These are phyloP conservation scores for Forficula auricularia DNA, from an alignment of 1,140 invertebrate species.

Conservation along the genomic window DNA sequence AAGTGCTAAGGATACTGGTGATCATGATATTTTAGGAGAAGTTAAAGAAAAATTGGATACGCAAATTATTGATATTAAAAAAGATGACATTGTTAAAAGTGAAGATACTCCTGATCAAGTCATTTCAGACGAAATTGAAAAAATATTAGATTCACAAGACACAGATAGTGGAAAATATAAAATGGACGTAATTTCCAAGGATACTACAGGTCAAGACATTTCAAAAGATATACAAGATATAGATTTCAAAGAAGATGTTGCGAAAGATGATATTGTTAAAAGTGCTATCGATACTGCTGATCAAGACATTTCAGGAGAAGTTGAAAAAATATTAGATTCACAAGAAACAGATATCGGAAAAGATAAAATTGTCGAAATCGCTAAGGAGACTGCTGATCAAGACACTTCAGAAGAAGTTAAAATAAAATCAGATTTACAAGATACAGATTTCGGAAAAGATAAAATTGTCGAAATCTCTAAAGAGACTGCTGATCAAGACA, in stretches of 20 bases:
- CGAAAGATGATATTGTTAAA: no score
- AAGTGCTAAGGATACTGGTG: background rate
- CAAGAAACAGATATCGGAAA: background rate
- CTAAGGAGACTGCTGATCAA: background rate
- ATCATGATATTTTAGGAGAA: slow-evolving; percentile 2
- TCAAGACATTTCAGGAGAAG: background rate
- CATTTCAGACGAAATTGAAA: background rate
- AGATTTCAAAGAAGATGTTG: no score
- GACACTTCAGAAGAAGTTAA: slow-evolving; percentile 4
- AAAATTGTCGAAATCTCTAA: no score
- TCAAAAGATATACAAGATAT: no score
- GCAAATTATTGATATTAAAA: no score
- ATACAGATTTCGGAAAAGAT: no score
- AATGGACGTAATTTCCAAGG: no score
- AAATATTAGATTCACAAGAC: no score
- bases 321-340: background rate
- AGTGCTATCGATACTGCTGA: background rate
- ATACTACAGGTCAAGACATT: no score
- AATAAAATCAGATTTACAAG: slow-evolving; percentile 1
- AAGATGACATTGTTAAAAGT: no score
- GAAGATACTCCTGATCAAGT: no score
- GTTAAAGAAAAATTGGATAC: slow-evolving; percentile 1
- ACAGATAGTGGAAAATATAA: background rate
- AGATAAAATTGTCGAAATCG: background rate
- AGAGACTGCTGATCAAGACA: no score